Percentiles rank a stretch among this genome's conserved stretches.
Conservation (phyloP, 37 sponge, comb jelly and placozoan species). For the Halisarca cf. caerulea region DNA sequence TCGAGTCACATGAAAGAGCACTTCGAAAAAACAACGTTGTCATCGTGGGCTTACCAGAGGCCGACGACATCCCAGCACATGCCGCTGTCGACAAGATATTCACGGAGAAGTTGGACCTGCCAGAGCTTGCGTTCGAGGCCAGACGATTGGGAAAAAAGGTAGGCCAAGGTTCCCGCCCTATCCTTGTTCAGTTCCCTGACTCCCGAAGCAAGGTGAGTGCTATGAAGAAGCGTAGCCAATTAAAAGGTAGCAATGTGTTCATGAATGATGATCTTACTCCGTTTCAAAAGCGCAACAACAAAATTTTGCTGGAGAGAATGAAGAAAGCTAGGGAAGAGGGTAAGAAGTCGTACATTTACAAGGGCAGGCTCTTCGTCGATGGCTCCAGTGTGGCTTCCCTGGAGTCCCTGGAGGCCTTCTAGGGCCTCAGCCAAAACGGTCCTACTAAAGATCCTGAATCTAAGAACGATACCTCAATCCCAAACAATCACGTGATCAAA, state of each 20-base stretch:
- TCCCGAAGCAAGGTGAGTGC: neutral
- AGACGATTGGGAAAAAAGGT: neutral
- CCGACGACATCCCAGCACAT: neutral
- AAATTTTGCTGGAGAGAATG: neutral
- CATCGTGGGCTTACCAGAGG: neutral
- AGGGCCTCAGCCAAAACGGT: neutral
- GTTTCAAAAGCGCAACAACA: neutral
- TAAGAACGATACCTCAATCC: no score
- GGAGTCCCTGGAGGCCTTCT: neutral
- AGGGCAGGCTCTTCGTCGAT: neutral
- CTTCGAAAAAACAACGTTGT: neutral
- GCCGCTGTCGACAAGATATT: neutral
- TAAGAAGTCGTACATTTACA: neutral
- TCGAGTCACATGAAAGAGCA: neutral
- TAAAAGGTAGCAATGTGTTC: neutral
- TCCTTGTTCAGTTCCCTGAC: neutral
- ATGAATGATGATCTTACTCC: neutral
- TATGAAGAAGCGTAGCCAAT: neutral
- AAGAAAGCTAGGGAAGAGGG: neutral
- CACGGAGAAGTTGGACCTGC: neutral
- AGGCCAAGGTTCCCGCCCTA: neutral
- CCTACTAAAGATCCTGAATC: no score
- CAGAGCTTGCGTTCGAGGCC: neutral
- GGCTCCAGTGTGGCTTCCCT: neutral
- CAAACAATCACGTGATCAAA: no score